phyloP scores from a whole-genome alignment of 1,140 invertebrate genomes.

The Pinna nobilis region DNA sequence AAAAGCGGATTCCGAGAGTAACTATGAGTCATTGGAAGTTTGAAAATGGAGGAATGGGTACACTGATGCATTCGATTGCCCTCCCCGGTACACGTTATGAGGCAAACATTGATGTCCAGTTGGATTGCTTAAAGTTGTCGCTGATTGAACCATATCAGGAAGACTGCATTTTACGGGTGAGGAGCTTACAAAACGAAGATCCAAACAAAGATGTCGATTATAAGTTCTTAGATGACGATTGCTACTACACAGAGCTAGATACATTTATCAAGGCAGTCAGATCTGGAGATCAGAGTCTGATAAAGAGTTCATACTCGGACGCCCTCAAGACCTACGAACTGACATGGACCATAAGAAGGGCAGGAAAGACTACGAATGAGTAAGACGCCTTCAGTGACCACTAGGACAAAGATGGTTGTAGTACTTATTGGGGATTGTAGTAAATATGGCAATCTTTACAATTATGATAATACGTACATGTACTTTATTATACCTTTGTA shows the following conservation, averaged over 20 bases:
- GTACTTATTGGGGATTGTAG: too few relatives aligned
- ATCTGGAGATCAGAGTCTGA: constrained; percentile 11
- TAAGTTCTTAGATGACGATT: constrained; percentile 32
- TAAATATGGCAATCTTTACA: too few relatives aligned
- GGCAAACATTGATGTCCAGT: constrained; percentile 45
- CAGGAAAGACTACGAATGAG: too few relatives aligned
- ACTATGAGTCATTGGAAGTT: constrained; percentile 48
- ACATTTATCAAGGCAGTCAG: constrained; percentile 39
- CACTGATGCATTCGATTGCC: constrained; percentile 44
- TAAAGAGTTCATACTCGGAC: constrained; percentile 43
- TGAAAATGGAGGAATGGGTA: constrained; percentile 31
- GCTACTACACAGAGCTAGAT: constrained; percentile 31
- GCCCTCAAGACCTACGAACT: constrained; percentile 35
- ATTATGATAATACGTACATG: too few relatives aligned
- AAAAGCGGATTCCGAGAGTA: constrained; percentile 37
- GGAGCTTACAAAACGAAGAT: constrained; percentile 25
- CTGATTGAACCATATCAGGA: constrained; percentile 42
- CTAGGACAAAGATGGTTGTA: too few relatives aligned
- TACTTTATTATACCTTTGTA: too few relatives aligned
- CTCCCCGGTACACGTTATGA: constrained; percentile 44
- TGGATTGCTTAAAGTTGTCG: constrained; percentile 40
- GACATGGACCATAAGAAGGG: constrained; percentile 41
- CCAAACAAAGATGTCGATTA: constrained; percentile 39
- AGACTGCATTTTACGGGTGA: constrained; percentile 33
- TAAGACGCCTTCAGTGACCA: too few relatives aligned